phyloP scores from a whole-genome alignment of 2,113 vertebrate genomes.

The Monopterus albus region DNA sequence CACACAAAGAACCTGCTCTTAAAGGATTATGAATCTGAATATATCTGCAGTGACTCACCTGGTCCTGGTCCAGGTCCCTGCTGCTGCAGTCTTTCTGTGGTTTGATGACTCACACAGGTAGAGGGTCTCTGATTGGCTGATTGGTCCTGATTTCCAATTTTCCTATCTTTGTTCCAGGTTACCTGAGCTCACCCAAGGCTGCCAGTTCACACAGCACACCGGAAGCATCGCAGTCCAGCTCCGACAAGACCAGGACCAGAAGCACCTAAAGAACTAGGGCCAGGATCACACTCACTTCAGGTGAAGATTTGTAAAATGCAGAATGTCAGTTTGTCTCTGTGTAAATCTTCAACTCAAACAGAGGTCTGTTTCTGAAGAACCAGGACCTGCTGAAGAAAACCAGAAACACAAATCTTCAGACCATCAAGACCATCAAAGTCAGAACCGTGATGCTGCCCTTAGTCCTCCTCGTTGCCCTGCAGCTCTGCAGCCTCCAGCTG shows the following conservation, averaged over 20 bases:
- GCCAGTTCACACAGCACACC: background rate
- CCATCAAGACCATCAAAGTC: background rate
- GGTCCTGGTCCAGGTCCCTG: slow-evolving; percentile 22
- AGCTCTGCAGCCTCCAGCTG: slow-evolving; percentile 50
- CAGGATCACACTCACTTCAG: background rate
- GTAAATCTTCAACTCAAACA: background rate
- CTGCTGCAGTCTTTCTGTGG: background rate
- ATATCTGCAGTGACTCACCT: slow-evolving; percentile 33
- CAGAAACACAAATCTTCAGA: background rate
- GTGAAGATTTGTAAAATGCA: background rate
- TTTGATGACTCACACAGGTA: slow-evolving; percentile 44
- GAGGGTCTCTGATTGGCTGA: slow-evolving; percentile 1
- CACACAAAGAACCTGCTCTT: background rate
- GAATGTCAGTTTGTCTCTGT: background rate
- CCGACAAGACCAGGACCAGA: background rate
- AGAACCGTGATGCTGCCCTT: slow-evolving; percentile 10
- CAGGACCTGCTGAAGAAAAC: background rate
- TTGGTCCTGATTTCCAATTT: slow-evolving; percentile 8
- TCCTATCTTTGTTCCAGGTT: slow-evolving; percentile 18
- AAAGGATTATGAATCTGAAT: background rate
- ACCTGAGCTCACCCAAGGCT: slow-evolving; percentile 17
- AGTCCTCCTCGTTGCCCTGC: slow-evolving; percentile 34
- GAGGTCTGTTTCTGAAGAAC: background rate
- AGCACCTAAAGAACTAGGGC: background rate
- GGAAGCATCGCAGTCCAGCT: background rate